phyloP scores from a whole-genome alignment of 2,888 invertebrate genomes.

The Brachyptera risi region DNA sequence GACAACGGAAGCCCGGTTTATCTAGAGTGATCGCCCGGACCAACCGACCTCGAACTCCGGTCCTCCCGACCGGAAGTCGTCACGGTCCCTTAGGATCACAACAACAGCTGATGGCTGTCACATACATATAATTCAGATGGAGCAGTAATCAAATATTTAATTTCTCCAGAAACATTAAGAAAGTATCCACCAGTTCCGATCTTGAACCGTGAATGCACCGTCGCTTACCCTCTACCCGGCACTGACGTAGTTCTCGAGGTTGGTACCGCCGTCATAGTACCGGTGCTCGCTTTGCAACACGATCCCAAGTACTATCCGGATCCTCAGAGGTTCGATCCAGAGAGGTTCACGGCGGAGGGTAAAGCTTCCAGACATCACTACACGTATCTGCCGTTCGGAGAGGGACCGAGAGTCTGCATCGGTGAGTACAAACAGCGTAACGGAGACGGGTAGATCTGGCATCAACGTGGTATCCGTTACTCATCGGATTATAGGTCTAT shows the following conservation, averaged over 20 bases:
- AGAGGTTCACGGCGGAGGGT: constrained; percentile 46
- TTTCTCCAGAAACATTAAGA: constrained; percentile 47
- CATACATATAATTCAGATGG: too few species aligned
- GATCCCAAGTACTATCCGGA: constrained; percentile 46
- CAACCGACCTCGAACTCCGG: too few species aligned
- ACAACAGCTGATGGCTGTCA: too few species aligned
- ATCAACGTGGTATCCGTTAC: too few species aligned
- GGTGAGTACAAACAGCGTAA: constrained; percentile 41
- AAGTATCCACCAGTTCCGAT: constrained; percentile 47
- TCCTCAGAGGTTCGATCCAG: constrained; percentile 49
- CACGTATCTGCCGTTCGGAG: constrained; percentile 48
- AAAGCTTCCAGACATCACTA: constrained; percentile 40
- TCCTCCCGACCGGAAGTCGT: too few species aligned
- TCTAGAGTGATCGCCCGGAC: too few species aligned
- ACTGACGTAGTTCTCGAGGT: constrained; percentile 43
- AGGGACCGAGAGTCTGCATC: constrained; percentile 47
- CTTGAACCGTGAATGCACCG: constrained; percentile 42
- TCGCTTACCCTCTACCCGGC: constrained; percentile 43
- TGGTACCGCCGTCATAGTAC: constrained; percentile 41
- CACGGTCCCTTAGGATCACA: too few species aligned
- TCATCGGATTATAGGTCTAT: too few species aligned
- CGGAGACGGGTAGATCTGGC: neutral
- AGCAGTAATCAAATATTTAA: too few species aligned
- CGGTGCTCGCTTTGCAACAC: constrained; percentile 45
- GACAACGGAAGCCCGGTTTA: too few species aligned